phyloP scores from a whole-genome alignment of 2,797 vertebrate species.

The Enteromius treurensis region DNA sequence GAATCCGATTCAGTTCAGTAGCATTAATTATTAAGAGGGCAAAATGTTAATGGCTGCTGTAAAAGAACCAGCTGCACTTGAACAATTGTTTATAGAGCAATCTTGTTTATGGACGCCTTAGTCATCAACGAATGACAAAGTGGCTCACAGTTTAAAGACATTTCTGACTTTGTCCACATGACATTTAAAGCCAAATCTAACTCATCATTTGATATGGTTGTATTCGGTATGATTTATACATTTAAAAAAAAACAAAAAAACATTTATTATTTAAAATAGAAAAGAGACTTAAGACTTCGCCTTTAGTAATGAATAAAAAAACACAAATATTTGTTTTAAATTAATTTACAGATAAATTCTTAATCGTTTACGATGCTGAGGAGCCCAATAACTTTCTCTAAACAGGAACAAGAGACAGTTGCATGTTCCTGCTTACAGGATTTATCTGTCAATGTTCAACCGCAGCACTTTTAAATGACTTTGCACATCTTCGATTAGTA shows the following conservation, averaged over 20 bases:
- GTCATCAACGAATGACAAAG: conserved; percentile 53
- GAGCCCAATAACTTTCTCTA: background rate
- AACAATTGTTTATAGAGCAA: conserved; percentile 18
- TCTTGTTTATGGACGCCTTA: conserved; percentile 22
- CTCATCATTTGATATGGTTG: background rate
- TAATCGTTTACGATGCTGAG: background rate
- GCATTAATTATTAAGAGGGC: background rate
- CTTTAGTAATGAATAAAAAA: background rate
- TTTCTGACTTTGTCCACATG: background rate
- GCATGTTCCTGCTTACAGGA: background rate
- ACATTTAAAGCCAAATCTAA: background rate
- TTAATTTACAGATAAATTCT: background rate
- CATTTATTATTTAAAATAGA: background rate
- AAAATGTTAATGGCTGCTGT: background rate
- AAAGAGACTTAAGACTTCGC: background rate
- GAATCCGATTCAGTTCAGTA: background rate
- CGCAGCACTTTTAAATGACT: background rate
- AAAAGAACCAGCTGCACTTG: conserved; percentile 6
- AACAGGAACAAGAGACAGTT: background rate
- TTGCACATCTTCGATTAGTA: background rate
- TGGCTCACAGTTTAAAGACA: conserved; percentile 8
- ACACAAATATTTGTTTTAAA: background rate
- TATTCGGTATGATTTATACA: background rate
- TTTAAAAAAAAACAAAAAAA: background rate
- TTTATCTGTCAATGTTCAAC: background rate